phyloP scores from a whole-genome alignment of 2,113 vertebrate genomes.

The Syngnathus typhle region DNA sequence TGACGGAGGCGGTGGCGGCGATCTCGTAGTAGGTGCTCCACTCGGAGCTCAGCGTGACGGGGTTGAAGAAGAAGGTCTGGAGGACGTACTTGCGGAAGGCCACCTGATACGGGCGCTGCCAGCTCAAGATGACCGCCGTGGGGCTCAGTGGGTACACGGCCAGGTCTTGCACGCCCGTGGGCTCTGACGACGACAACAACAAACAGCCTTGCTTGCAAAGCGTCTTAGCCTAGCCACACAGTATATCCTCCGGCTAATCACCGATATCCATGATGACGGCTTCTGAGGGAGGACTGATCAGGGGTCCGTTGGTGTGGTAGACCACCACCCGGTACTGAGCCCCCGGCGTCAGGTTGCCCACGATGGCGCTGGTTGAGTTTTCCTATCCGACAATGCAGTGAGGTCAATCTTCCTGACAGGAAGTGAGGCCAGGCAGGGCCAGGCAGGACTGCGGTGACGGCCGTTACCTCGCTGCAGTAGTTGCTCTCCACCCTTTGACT shows the following conservation, averaged over 20 bases:
- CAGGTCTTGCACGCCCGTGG: conserved; percentile 86
- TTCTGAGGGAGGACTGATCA: conserved; percentile 88
- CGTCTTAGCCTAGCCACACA: background rate
- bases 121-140: conserved; percentile 85
- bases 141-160: conserved; percentile 86
- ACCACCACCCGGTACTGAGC: conserved; percentile 90
- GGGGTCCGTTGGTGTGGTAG: conserved; percentile 82
- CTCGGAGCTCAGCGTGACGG: conserved; percentile 81
- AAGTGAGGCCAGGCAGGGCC: background rate
- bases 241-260: conserved; percentile 46
- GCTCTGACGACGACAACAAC: conserved; percentile 66
- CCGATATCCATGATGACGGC: conserved; percentile 91
- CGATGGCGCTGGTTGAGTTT: conserved; percentile 83
- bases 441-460: too few relatives aligned
- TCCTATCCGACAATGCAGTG: conserved; percentile 67
- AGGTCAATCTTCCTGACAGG: background rate
- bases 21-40: conserved; percentile 98
- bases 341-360: conserved; percentile 85
- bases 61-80: conserved; percentile 96
- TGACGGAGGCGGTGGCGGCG: conserved; percentile 82
- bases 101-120: conserved; percentile 86
- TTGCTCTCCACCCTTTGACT: conserved; percentile 88
- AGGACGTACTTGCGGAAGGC: conserved; percentile 91
- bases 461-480: conserved; percentile 82
- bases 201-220: background rate